Base-by-base conservation (phyloP, 2,113 vertebrate genomes). In the Hemichromis elongatus region DNA sequence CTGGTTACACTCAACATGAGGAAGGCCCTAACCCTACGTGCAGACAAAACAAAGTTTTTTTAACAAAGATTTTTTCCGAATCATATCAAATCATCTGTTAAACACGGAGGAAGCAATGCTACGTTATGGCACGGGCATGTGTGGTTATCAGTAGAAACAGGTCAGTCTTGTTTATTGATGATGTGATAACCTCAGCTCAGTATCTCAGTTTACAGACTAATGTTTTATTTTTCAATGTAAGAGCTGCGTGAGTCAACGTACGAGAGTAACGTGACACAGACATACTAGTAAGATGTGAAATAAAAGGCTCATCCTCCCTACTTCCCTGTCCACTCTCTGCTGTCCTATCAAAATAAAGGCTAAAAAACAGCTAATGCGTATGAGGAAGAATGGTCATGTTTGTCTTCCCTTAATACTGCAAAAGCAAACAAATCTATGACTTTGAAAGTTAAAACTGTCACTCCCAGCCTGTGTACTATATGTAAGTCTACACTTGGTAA, bases 351-450 rank as follows among this genome's bases (percentile, higher is more conserved):
- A 73, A 47, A 73, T 3, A 73, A 73, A 18, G 14, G 24, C 66
- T 73, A 0, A 28, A 0, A 45, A 75, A 8, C 2, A 2, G 30
- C 18, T 0, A 3, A 12, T 30, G 3, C 1, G 0, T 12, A 47
- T 50, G 9, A 73, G 68, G 1, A 73, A 50, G 9, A 73, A 50
- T 30, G 1, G 9, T 50, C 6, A 50, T 12, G 42, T 19, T 47
- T 50, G 9, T 30, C 42, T 26, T 75, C 0, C 6, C 42, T 50
- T 75, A 28, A 13, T 8, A 0, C 16, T 11, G 42, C 0, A 50
- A 50, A 30, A 26, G 24, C 9, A 28, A 47, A 73, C 14, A 47
- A 47, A 28, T 28, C 24, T 28, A 5, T 50, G 4, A 47, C 50
- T 73, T 73, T 73, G 42, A 73, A 10, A 73, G 2, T 2, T 47